phyloP scores from a whole-genome alignment of 2,888 invertebrate species.

The Tipula vernalis region DNA sequence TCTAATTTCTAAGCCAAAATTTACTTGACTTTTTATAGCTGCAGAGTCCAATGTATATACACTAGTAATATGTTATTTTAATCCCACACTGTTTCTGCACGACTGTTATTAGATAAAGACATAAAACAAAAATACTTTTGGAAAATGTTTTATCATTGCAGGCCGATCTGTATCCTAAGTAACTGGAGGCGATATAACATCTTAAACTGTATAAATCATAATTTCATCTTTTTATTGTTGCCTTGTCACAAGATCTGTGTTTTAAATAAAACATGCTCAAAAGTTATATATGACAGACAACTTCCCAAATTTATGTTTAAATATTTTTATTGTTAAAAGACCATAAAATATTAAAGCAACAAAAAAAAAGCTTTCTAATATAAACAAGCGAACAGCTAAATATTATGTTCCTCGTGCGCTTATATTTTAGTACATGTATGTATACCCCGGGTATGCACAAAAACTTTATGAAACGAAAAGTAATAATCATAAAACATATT shows the following conservation, averaged over 20 bases:
- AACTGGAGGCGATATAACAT: not conserved
- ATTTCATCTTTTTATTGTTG: not conserved
- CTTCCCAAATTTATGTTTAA: not conserved
- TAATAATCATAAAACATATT: not conserved
- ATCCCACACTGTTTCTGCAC: no score
- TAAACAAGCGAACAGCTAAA: not conserved
- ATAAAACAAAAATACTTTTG: not conserved
- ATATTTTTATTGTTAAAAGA: not conserved
- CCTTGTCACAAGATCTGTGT: not conserved
- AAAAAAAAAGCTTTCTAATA: not conserved
- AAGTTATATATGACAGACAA: not conserved
- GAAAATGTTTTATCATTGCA: not conserved
- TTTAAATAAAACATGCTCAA: not conserved
- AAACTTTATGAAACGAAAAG: not conserved
- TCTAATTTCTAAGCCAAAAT: no score
- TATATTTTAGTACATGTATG: not conserved
- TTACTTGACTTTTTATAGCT: no score
- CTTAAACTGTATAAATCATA: not conserved
- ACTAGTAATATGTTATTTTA: no score
- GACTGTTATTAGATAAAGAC: no score
- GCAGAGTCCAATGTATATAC: no score
- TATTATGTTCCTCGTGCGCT: not conserved
- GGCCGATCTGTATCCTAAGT: not conserved
- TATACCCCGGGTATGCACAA: not conserved
- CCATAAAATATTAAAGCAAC: not conserved